phyloP scores from a whole-genome alignment of 2,797 vertebrate genomes.

The Bucorvus abyssinicus region DNA sequence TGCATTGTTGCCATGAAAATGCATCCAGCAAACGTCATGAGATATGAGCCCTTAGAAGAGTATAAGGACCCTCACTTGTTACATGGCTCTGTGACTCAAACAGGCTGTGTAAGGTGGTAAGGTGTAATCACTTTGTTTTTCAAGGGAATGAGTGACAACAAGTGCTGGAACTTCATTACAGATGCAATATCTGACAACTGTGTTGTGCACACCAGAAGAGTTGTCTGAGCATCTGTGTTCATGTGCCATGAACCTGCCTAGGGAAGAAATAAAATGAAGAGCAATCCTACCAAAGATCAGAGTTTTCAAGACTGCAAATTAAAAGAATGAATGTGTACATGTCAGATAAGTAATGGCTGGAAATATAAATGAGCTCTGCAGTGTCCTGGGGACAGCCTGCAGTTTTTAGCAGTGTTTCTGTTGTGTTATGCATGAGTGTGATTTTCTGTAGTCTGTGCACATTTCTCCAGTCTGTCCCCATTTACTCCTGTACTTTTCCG shows the following conservation, averaged over 20 bases:
- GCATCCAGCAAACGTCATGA: neutral
- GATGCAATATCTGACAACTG: neutral
- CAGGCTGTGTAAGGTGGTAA: neutral
- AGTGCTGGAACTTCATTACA: neutral
- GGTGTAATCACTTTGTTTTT: neutral
- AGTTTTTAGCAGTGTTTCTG: neutral
- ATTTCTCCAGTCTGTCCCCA: neutral
- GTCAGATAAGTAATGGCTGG: neutral
- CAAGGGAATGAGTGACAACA: neutral
- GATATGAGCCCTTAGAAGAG: neutral
- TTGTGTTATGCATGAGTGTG: neutral
- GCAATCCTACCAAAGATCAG: neutral
- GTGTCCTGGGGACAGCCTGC: neutral
- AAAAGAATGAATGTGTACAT: accelerated
- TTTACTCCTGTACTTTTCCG: neutral
- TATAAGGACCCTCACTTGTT: neutral
- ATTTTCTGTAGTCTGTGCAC: neutral
- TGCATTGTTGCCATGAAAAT: neutral
- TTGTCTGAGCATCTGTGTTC: neutral
- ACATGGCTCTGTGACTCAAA: neutral
- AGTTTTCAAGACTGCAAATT: neutral
- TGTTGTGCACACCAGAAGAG: neutral
- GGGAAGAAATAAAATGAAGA: neutral
- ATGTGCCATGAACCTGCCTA: neutral
- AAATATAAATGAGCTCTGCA: neutral